These are phyloP conservation scores for Dilophus febrilis DNA, from an alignment of 2,888 invertebrate species.

Conservation along the genomic window DNA sequence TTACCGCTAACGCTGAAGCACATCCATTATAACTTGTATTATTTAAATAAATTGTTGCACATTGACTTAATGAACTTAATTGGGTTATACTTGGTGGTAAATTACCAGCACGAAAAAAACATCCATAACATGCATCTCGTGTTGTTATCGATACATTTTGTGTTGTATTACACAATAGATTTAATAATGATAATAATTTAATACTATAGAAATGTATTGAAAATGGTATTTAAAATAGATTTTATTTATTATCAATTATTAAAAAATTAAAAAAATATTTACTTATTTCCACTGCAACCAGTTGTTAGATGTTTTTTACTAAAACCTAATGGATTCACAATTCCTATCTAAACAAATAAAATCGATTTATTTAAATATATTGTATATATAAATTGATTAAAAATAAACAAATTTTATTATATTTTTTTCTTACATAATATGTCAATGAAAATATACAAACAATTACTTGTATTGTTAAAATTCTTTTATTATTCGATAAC, in stretches of 20 bases:
- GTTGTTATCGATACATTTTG: constrained; percentile 38
- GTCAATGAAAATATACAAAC: too few relatives aligned
- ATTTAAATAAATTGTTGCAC: constrained; percentile 36
- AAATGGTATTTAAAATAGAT: not conserved
- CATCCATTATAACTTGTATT: constrained; percentile 35
- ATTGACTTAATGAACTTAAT: constrained; percentile 33
- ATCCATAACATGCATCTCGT: constrained; percentile 45
- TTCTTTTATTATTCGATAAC: too few relatives aligned
- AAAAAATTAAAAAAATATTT: not conserved
- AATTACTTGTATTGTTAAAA: too few relatives aligned
- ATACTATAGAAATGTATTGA: too few relatives aligned
- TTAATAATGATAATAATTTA: constrained; percentile 35
- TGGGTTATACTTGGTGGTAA: constrained; percentile 38
- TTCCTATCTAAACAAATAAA: not conserved
- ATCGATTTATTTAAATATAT: too few relatives aligned
- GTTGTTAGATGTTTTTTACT: not conserved
- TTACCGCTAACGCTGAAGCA: constrained; percentile 26
- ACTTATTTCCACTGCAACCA: not conserved
- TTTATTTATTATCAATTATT: not conserved
- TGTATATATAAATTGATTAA: too few relatives aligned
- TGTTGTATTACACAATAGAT: constrained; percentile 45
- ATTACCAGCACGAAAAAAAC: constrained; percentile 40
- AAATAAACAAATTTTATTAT: too few relatives aligned
- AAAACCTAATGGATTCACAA: not conserved
- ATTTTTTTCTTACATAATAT: too few relatives aligned